phyloP scores from a whole-genome alignment of 2,888 invertebrate species.

The Crepidodera aurea region DNA sequence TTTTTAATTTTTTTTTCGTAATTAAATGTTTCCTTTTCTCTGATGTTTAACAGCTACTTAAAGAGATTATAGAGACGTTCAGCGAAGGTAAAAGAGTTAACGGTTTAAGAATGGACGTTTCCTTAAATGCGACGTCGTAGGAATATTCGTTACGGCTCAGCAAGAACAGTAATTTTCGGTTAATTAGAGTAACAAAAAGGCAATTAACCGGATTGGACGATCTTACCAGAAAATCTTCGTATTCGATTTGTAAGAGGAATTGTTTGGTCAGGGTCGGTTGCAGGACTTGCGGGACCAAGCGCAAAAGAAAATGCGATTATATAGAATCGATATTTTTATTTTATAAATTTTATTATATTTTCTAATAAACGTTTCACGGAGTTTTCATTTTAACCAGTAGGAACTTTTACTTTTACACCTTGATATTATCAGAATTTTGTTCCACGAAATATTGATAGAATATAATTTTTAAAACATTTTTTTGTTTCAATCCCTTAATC shows the following conservation, averaged over 20 bases:
- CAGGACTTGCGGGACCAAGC: no score
- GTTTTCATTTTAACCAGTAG: no score
- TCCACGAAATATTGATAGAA: no score
- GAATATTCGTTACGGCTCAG: slow-evolving; percentile 6
- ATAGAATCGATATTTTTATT: no score
- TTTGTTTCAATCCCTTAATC: no score
- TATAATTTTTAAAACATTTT: no score
- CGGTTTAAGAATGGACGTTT: slow-evolving; percentile 5
- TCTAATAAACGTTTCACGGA: no score
- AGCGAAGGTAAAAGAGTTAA: background rate
- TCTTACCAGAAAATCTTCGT: background rate
- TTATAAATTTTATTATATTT: no score
- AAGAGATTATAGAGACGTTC: background rate
- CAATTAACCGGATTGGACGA: background rate
- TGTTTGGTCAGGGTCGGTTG: no score
- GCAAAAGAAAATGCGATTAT: no score
- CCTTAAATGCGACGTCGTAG: background rate
- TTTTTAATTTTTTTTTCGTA: slow-evolving; percentile 14
- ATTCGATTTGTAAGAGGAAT: background rate
- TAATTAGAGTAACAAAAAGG: slow-evolving; percentile 8
- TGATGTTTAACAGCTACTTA: slow-evolving; percentile 5
- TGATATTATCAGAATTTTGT: no score
- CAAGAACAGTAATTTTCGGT: slow-evolving; percentile 1
- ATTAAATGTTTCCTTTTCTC: background rate
- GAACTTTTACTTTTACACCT: no score